phyloP scores from a whole-genome alignment of 2,113 vertebrate species.

The Callionymus lyra region DNA sequence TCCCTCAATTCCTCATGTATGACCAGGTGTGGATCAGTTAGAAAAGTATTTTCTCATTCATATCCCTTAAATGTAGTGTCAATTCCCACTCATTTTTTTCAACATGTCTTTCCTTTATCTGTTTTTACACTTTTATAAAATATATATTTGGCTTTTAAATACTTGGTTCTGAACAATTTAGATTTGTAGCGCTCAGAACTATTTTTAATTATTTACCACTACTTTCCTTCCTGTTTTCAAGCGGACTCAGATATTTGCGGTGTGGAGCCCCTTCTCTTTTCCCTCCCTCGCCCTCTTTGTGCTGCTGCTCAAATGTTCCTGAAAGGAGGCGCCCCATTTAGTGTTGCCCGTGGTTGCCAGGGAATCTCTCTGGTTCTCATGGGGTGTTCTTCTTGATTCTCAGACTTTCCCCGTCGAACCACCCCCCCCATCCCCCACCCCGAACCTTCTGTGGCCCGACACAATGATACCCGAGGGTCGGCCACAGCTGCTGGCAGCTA shows the following conservation, averaged over 20 bases:
- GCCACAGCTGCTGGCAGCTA: slow-evolving; percentile 66
- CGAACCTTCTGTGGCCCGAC: neutral
- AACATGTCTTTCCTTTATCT: too few relatives aligned
- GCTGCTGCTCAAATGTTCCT: slow-evolving; percentile 1
- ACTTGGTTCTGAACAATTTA: too few relatives aligned
- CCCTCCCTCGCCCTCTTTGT: neutral
- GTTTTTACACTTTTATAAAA: too few relatives aligned
- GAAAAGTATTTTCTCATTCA: too few relatives aligned
- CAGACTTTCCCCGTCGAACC: slow-evolving; percentile 10
- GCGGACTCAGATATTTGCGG: slow-evolving; percentile 28
- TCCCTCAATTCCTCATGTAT: too few relatives aligned
- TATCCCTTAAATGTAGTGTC: too few relatives aligned
- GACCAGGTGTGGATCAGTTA: too few relatives aligned
- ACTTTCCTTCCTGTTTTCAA: too few relatives aligned
- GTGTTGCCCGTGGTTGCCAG: slow-evolving; percentile 51
- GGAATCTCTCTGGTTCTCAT: slow-evolving; percentile 54
- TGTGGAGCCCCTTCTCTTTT: slow-evolving; percentile 1
- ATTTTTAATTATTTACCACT: too few relatives aligned
- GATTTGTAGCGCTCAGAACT: too few relatives aligned
- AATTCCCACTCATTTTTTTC: too few relatives aligned
- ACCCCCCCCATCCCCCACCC: slow-evolving; percentile 7
- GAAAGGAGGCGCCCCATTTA: slow-evolving; percentile 48
- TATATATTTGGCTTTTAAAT: too few relatives aligned
- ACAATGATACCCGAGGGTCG: slow-evolving; percentile 49
- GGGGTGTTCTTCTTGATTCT: slow-evolving; percentile 31